Evolutionary conservation across 2,113 vertebrate species (phyloP).

Genomic region (Chiloscyllium plagiosum): DNA sequence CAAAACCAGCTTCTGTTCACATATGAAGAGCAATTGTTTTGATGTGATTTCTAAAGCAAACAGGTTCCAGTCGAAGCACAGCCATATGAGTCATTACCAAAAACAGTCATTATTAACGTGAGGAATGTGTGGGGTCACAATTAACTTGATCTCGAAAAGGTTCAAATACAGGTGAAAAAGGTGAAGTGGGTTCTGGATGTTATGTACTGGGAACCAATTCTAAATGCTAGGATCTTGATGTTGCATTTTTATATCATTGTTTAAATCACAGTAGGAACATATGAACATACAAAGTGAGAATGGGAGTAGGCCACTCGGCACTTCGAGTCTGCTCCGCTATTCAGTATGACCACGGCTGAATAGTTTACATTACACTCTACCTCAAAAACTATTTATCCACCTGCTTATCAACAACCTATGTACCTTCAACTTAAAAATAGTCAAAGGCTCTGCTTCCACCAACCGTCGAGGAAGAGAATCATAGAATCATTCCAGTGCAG

Average conservation of each 20-base stretch:
- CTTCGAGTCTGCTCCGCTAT: no score
- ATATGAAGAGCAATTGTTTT: not conserved
- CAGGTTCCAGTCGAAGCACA: not conserved
- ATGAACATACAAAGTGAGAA: no score
- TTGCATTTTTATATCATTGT: not conserved
- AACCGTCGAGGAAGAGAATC: no score
- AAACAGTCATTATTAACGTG: not conserved
- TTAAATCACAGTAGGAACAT: not conserved
- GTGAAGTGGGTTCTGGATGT: not conserved
- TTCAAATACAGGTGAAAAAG: not conserved
- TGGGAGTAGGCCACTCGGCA: no score
- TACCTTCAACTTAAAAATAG: no score
- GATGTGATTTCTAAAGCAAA: not conserved
- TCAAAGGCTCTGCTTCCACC: no score
- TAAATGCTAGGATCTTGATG: not conserved
- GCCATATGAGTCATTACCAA: not conserved
- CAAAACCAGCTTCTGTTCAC: not conserved
- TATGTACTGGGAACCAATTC: not conserved
- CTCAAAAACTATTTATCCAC: no score
- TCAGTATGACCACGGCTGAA: no score
- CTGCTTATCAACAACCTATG: no score
- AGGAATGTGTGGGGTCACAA: not conserved
- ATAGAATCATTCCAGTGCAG: no score
- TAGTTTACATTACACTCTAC: no score
- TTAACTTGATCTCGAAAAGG: not conserved